phyloP scores from a whole-genome alignment of 2,888 invertebrate genomes.

The Calameuta filiformis region DNA sequence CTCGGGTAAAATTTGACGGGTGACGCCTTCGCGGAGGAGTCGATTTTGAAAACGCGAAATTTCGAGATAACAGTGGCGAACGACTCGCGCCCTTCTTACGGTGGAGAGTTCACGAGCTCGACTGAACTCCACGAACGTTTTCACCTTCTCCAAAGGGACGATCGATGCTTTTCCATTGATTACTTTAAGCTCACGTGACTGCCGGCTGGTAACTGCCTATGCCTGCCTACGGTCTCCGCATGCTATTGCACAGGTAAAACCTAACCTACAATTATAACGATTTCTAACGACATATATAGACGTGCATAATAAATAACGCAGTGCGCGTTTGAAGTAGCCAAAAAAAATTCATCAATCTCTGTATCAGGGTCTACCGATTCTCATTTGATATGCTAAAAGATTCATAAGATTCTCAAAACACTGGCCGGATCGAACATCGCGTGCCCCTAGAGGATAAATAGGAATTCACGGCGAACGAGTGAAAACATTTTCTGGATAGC shows the following conservation, averaged over 20 bases:
- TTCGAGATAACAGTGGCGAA: background rate
- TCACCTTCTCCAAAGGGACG: slow-evolving; percentile 46
- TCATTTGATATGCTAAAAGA: background rate
- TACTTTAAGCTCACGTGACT: slow-evolving; percentile 43
- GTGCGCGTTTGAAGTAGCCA: background rate
- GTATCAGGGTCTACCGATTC: background rate
- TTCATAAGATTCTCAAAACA: background rate
- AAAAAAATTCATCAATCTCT: background rate
- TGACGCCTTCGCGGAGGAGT: background rate
- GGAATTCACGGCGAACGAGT: background rate
- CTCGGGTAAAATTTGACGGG: background rate
- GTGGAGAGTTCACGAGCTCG: slow-evolving; percentile 38
- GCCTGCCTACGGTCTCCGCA: background rate
- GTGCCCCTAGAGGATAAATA: background rate
- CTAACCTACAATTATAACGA: background rate
- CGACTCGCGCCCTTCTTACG: background rate
- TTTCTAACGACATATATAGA: background rate
- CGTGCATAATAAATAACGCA: background rate
- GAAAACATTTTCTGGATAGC: background rate
- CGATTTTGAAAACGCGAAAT: background rate
- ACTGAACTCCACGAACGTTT: slow-evolving; percentile 40
- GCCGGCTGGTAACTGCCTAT: background rate
- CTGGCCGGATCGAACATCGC: background rate
- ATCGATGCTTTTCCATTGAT: slow-evolving; percentile 55
- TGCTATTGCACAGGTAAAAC: background rate